phyloP scores from a whole-genome alignment of 2,888 invertebrate genomes.

The Amaurobius ferox region DNA sequence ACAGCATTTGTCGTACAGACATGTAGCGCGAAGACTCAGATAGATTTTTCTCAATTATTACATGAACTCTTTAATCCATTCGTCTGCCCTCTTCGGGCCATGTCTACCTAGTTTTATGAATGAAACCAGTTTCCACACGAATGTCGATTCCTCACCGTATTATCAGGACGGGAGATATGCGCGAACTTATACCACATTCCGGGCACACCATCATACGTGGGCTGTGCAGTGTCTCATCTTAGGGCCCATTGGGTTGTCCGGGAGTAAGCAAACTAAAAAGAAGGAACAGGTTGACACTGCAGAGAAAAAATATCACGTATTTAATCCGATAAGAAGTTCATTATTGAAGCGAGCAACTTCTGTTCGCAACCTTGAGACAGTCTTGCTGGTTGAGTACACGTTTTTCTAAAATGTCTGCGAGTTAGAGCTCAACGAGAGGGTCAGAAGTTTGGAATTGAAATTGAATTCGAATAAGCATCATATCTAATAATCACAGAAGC shows the following conservation, averaged over 20 bases:
- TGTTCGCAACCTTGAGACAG: neutral
- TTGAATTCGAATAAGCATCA: no score
- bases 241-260: neutral
- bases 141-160: neutral
- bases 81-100: no score
- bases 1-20: no score
- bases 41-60: no score
- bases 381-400: neutral
- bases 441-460: no score
- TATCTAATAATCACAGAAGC: no score
- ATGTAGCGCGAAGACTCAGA: no score
- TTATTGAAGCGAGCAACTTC: neutral
- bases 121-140: neutral
- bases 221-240: neutral
- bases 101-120: neutral
- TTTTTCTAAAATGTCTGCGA: neutral
- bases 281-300: neutral
- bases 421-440: no score
- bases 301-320: neutral
- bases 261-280: neutral
- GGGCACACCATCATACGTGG: neutral
- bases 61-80: no score
- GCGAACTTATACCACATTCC: neutral
- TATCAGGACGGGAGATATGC: neutral
- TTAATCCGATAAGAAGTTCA: neutral